Evolutionary conservation across 2,113 vertebrate genomes (phyloP).

Genomic region (Globicephala melas): DNA sequence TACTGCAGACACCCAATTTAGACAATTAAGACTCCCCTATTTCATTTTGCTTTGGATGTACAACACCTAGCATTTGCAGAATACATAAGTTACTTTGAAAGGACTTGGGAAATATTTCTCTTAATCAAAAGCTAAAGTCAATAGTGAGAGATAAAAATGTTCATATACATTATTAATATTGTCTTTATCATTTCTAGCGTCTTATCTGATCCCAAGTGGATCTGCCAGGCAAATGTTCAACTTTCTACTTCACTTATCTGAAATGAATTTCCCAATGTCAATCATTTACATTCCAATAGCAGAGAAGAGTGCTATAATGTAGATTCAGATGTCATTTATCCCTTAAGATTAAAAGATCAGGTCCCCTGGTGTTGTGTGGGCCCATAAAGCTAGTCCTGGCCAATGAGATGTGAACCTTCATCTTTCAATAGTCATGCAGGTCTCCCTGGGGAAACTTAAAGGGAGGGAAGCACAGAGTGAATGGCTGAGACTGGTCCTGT

Average conservation of each 20-base stretch:
- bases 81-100: background rate
- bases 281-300: background rate
- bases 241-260: background rate
- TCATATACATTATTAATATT: background rate
- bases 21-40: background rate
- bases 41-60: background rate
- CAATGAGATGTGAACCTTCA: background rate
- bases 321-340: background rate
- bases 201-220: background rate
- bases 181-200: slow-evolving; percentile 6
- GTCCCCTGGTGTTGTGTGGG: background rate
- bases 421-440: background rate
- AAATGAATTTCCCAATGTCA: background rate
- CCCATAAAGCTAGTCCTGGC: background rate
- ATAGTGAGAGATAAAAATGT: background rate
- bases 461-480: background rate
- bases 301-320: background rate
- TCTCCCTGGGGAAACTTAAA: background rate
- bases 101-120: background rate
- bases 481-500: background rate
- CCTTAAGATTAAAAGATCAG: background rate
- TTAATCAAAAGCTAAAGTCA: slow-evolving; percentile 12
- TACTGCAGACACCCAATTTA: background rate
- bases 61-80: background rate
- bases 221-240: background rate